Evolutionary conservation across 2,797 vertebrate genomes (phyloP), one percentile per base, ranked within the genome.

Genomic region (Lemur catta): DNA sequence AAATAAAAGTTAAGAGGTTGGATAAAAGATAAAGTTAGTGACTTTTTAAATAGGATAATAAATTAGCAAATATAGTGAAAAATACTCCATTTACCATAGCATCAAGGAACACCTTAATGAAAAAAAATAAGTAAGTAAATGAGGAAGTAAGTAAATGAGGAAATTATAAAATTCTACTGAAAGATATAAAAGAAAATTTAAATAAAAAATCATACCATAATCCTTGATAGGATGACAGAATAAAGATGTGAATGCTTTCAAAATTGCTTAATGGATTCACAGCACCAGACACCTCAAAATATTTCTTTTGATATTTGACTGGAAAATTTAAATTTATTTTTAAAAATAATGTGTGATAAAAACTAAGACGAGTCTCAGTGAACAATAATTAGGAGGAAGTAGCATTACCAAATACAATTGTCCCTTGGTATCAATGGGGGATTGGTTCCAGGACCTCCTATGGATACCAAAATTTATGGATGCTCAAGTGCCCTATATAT

Each of bases 131-230:
- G 43, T 11, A 28, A 75, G 35, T 18, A 52, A 52, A 52, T 20
- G 50, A 52, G 50, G 50, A 52, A 52, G 6, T 46, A 86, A 91
- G 38, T 74, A 72, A 89, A 46, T 92, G 38, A 86, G 57, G 57
- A 92, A 89, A 86, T 93, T 80, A 65, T 48, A 67, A 92, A 92
- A 90, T 74, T 86, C 46, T 89, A 55, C 24, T 43, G n/a, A 86
- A 80, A 95, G 18, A 46, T 69, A 24, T 61, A 57, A 72, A 82
- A 84, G 48, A 89, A 82, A 80, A 61, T 71, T 57, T 69, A 65
- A 84, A 71, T 84, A 46, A 72, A 87, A 94, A 89, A 24, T 84
- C 24, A 26, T 71, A 74, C 5, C 13, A 30, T 90, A 67, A 59
- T 86, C 30, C 24, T 92, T 52, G 84, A 79, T 75, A 43, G n/a